These are phyloP conservation scores for Drosophila longiperda DNA, from an alignment of 2,888 invertebrate genomes.

Conservation along the genomic window DNA sequence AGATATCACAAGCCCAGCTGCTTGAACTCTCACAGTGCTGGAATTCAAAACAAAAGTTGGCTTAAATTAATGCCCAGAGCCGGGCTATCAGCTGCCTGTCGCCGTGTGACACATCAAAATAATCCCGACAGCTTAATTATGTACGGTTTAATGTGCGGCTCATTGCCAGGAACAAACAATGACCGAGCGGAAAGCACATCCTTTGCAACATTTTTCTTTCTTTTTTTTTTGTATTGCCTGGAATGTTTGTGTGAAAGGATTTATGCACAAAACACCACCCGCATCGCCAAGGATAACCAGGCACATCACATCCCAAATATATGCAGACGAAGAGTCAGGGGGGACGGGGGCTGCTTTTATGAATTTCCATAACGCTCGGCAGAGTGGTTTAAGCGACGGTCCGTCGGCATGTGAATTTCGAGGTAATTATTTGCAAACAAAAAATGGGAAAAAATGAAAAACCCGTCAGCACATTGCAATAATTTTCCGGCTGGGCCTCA, in stretches of 20 bases:
- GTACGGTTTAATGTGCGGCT: constrained; percentile 74
- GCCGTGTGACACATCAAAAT: constrained; percentile 82
- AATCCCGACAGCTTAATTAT: constrained; percentile 84
- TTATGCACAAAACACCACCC: constrained; percentile 76
- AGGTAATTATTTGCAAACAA: constrained; percentile 76
- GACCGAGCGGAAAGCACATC: constrained; percentile 45
- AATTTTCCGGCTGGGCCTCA: constrained; percentile 64
- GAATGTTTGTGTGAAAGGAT: constrained; percentile 69
- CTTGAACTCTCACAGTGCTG: constrained; percentile 44
- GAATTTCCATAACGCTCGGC: constrained; percentile 76
- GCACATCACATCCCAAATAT: constrained; percentile 51
- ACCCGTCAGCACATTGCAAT: constrained; percentile 64
- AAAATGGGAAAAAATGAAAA: constrained; percentile 30
- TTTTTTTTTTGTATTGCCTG: constrained; percentile 17
- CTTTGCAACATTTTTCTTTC: constrained; percentile 49
- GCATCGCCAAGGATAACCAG: constrained; percentile 54
- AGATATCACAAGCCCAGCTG: constrained; percentile 48
- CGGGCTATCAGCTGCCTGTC: constrained; percentile 76
- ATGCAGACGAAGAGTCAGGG: constrained; percentile 35
- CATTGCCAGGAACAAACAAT: constrained; percentile 70
- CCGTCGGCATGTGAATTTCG: constrained; percentile 52
- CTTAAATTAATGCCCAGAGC: constrained; percentile 70
- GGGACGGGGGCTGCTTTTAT: constrained; percentile 40
- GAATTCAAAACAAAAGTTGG: constrained; percentile 74
- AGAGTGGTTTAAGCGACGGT: constrained; percentile 67